Evolutionary conservation across 2,888 invertebrate genomes (phyloP), one percentile per base, ranked within the genome.

Genomic region (Cybosia mesomella): DNA sequence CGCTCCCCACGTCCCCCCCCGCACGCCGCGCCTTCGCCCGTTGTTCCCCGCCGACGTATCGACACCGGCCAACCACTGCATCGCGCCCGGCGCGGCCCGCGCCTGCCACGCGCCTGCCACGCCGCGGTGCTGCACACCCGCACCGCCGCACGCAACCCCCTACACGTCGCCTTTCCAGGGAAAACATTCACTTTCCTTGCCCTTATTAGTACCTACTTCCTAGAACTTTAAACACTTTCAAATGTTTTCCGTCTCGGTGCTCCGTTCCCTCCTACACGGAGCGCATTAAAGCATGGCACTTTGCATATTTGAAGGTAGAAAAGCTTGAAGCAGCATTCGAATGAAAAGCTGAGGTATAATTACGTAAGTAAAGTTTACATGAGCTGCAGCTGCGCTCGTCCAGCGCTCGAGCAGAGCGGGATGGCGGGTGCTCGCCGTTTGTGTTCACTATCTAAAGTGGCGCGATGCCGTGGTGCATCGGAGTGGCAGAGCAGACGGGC

Each of bases 11-110:
- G 76, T 74, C 79, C 83, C 83, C 76, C 58, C 79, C 75, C 73
- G 73, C 76, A 74, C 77, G 71, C 77, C 81, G 78, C 78, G 75
- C 81, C 73, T 73, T 71, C 71, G 74, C 79, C 78, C 74, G 76
- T 79, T 49, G 60, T 59, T 34, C 32, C 81, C 83, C 87, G 87
- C 88, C 87, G 90, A 87, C 91, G 89, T 92, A 92, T 92, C 88
- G 93, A 92, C 92, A 93, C 90, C 90, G 87, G 86, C 87, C 90
- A 85, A 88, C 90, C 91, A 88, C 93, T 91, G 93, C 93, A 92
- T 87, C 91, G 88, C 87, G 82, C 70, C 71, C 76, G 73, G 82
- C 81, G 79, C 80, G 76, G 81, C 82, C 80, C 83, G 84, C 87
- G 76, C 84, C 78, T 79, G 80, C 80, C 82, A 73, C 82, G 79